Evolutionary conservation across 2,888 invertebrate species (phyloP).

Genomic region (Epistrophe grossulariae): DNA sequence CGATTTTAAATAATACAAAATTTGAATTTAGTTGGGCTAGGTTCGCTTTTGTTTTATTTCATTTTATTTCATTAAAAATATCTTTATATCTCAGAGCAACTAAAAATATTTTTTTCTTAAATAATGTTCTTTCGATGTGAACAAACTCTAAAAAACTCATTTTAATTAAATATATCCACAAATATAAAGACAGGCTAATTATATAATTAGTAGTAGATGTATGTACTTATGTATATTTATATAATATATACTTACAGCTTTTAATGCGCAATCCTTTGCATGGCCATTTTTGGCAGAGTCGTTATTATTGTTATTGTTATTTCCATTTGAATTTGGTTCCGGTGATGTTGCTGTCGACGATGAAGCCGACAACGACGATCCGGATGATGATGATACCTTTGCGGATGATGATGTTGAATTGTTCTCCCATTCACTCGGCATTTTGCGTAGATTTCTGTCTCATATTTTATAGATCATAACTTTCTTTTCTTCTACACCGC

Average conservation of each 20-base stretch:
- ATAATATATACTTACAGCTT: constrained; percentile 58
- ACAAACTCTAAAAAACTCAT: no score
- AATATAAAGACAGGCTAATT: no score
- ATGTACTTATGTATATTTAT: no score
- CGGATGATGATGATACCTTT: constrained; percentile 68
- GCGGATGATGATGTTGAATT: constrained; percentile 71
- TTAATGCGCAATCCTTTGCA: constrained; percentile 69
- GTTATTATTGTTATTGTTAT: constrained; percentile 62
- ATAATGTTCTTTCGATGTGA: no score
- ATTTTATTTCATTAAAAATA: no score
- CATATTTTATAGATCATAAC: constrained; percentile 70
- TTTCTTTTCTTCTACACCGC: constrained; percentile 52
- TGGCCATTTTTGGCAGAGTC: constrained; percentile 72
- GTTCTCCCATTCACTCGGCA: constrained; percentile 75
- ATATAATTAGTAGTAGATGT: no score
- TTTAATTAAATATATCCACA: no score
- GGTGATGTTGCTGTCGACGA: constrained; percentile 75
- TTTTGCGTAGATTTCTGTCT: constrained; percentile 72
- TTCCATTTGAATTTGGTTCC: constrained; percentile 71
- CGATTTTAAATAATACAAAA: no score
- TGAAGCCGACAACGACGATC: constrained; percentile 70
- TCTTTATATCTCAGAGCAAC: no score
- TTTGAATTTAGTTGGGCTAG: no score
- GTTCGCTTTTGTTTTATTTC: no score
- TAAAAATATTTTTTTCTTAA: no score